Percentiles rank a stretch among this genome's conserved stretches.
phyloP scores from a whole-genome alignment of 2,113 vertebrate species.

The Monopterus albus region DNA sequence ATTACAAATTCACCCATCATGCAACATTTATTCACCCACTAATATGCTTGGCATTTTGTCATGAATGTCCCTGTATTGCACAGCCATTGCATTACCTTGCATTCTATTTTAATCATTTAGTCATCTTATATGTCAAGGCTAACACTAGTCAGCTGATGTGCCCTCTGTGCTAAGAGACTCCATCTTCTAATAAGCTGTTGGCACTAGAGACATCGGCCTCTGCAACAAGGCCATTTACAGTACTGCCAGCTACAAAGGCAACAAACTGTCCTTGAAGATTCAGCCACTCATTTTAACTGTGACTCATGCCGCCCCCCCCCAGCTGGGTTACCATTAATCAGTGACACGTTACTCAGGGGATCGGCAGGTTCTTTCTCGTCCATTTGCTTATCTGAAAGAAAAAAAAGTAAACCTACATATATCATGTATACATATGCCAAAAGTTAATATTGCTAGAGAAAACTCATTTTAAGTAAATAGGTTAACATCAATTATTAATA shows the following conservation, averaged over 20 bases:
- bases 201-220: constrained; percentile 42
- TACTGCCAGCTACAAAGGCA: constrained; percentile 17
- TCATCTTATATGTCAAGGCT: constrained; percentile 15
- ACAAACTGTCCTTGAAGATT: constrained; percentile 17
- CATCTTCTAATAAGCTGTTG: constrained; percentile 52
- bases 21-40: constrained; percentile 65
- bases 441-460: too few relatives aligned
- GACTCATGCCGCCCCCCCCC: constrained; percentile 50
- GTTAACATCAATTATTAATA: too few relatives aligned
- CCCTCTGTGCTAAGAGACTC: constrained; percentile 37
- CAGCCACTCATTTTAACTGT: constrained; percentile 27
- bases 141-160: constrained; percentile 38
- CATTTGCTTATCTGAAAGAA: constrained; percentile 87
- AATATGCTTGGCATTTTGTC: too few relatives aligned
- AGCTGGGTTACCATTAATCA: constrained; percentile 90
- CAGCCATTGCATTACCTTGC: not conserved
- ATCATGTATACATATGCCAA: not conserved
- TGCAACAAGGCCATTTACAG: constrained; percentile 59
- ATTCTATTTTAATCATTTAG: constrained; percentile 26
- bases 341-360: constrained; percentile 89
- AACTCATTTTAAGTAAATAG: not conserved
- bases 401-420: not conserved
- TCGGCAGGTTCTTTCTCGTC: constrained; percentile 93
- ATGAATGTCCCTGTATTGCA: not conserved
- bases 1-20: constrained; percentile 60